These are phyloP conservation scores for Anoura caudifer DNA, from an alignment of 2,113 vertebrate genomes.

Conservation along the genomic window DNA sequence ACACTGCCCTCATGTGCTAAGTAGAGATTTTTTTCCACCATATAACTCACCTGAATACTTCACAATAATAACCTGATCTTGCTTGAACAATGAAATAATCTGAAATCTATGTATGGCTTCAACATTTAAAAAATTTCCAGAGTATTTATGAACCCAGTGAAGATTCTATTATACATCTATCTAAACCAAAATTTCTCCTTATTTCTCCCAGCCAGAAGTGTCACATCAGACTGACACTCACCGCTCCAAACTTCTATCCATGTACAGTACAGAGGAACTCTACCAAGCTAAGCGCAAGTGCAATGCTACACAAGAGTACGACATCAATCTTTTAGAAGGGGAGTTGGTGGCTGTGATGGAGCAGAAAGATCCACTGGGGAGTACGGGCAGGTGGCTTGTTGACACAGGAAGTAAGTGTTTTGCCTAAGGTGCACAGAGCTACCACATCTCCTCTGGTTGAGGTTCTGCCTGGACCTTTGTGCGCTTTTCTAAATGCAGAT, in stretches of 20 bases:
- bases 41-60: neutral
- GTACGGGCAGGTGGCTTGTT: conserved; percentile 94
- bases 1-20: conserved; percentile 60
- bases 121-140: neutral
- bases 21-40: neutral
- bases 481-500: neutral
- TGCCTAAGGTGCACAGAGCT: neutral
- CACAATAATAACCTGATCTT: neutral
- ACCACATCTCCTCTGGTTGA: neutral
- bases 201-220: conserved; percentile 80
- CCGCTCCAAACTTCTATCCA: conserved; percentile 85
- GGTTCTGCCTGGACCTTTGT: neutral
- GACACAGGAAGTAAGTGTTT: conserved; percentile 91
- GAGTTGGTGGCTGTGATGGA: conserved; percentile 93
- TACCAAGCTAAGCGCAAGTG: conserved; percentile 96
- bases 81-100: neutral
- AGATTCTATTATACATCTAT: neutral
- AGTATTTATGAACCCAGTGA: neutral
- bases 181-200: neutral
- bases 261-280: conserved; percentile 80
- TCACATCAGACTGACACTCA: conserved; percentile 89
- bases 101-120: neutral
- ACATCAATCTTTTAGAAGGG: conserved; percentile 93
- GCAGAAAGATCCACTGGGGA: conserved; percentile 91
- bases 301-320: conserved; percentile 93